Evolutionary conservation across 2,113 vertebrate species (phyloP).

Genomic region (Nasalis larvatus): DNA sequence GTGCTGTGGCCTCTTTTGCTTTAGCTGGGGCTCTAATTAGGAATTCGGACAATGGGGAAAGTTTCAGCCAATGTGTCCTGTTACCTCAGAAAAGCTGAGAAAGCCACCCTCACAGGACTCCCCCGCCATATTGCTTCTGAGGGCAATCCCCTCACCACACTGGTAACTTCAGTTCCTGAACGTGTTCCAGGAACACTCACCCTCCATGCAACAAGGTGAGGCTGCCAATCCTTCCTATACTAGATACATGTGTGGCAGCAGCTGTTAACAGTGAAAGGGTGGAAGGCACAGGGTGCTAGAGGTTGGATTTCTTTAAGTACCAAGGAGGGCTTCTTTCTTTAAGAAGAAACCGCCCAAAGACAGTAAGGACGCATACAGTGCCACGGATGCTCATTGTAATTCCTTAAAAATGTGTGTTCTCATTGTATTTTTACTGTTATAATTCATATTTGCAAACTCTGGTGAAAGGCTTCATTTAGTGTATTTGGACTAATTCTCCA

Average conservation of each 20-base stretch:
- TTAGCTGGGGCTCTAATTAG: background rate
- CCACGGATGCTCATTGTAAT: background rate
- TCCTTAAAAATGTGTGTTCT: background rate
- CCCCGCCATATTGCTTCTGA: background rate
- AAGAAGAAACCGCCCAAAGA: background rate
- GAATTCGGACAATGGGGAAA: background rate
- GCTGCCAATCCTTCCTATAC: fast-evolving
- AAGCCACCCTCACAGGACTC: no score
- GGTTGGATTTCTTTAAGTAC: background rate
- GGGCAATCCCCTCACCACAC: background rate
- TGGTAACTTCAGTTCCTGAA: background rate
- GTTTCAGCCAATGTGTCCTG: no score
- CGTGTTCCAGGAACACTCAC: background rate
- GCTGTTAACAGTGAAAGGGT: background rate
- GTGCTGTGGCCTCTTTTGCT: background rate
- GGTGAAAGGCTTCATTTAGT: background rate
- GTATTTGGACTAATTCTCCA: background rate
- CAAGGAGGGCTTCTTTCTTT: background rate
- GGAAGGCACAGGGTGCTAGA: fast-evolving
- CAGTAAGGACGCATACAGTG: fast-evolving
- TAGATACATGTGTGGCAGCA: no score
- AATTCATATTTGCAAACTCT: background rate
- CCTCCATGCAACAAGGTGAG: background rate
- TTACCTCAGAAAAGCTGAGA: background rate
- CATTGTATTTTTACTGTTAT: background rate